Base-by-base conservation (phyloP, 1,140 invertebrate genomes). In the Hycleus cichorii region DNA sequence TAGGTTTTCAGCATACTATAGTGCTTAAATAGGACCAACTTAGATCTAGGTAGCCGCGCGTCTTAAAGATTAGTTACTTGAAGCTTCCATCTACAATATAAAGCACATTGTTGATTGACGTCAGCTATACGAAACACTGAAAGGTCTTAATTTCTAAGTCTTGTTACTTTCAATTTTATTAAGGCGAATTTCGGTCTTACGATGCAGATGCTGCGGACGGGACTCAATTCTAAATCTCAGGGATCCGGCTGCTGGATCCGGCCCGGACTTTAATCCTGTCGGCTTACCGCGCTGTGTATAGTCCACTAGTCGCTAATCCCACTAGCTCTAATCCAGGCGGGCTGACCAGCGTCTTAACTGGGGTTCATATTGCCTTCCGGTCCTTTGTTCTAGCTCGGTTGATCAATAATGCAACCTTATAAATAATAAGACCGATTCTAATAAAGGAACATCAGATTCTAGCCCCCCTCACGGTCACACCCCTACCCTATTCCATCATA, bases 1-100 rank as follows among this genome's bases (percentile, higher is more conserved):
- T 80, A 81, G 80, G 79, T 81, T 80, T 32, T 80, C 79, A 79
- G 78, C 79, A 80, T 80, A 82, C 81, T 80, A 82, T 76, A 66
- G 74, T 78, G 79, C 77, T 80, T 80, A 80, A 69, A 64, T 60
- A 60, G 51, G 63, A 68, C 54, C 62, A 67, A 70, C 62, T 55
- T 58, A 66, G 63, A 69, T 59, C 59, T 64, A 18, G 18, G 18
- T 18, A 62, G 62, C 74, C 74, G 59, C 73, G 75, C 72, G 78
- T 78, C 80, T 81, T 80, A 80, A 76, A 78, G 80, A 82, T 81
- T 81, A 80, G 67, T 71, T 69, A 68, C 70, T 67, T 71, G 65
- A 47, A 53, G 63, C 54, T 46, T 53, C 49, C 47, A 46, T 49
- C 63, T 67, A 62, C 64, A 62, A 68, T 63, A 68, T 66, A 69